Evolutionary conservation across 2,797 vertebrate genomes (phyloP).

Genomic region (Rhyacichthys aspro): DNA sequence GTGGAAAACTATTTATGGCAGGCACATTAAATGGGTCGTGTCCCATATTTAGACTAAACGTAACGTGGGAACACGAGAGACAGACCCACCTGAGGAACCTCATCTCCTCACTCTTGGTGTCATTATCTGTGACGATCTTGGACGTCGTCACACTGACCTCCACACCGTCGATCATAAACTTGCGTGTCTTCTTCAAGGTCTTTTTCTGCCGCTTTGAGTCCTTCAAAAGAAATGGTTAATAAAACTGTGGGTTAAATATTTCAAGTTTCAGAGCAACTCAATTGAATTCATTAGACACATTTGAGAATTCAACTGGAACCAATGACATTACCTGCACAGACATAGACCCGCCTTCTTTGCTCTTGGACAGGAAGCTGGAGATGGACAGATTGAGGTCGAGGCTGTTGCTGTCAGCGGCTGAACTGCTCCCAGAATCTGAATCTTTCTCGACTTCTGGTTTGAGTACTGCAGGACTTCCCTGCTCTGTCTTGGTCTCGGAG

Average conservation of each 20-base stretch:
- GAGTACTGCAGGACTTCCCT: slow-evolving; percentile 70
- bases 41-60: slow-evolving; percentile 46
- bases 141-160: slow-evolving; percentile 98
- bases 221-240: slow-evolving; percentile 65
- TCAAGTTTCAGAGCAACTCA: background rate
- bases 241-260: too few relatives aligned
- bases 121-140: slow-evolving; percentile 96
- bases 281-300: background rate
- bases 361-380: slow-evolving; percentile 95
- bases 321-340: slow-evolving; percentile 87
- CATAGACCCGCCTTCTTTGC: slow-evolving; percentile 91
- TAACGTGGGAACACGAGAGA: slow-evolving; percentile 12
- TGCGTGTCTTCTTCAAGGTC: slow-evolving; percentile 97
- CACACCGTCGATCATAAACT: slow-evolving; percentile 97
- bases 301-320: background rate
- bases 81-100: slow-evolving; percentile 88
- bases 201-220: slow-evolving; percentile 94
- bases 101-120: slow-evolving; percentile 95
- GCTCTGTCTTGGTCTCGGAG: slow-evolving; percentile 66
- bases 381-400: slow-evolving; percentile 97
- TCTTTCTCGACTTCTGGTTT: slow-evolving; percentile 87
- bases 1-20: slow-evolving; percentile 53
- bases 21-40: slow-evolving; percentile 56
- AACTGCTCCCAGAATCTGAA: slow-evolving; percentile 93
- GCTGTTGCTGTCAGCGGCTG: slow-evolving; percentile 91